phyloP scores from a whole-genome alignment of 2,888 invertebrate genomes.

The Agrypnus murinus region DNA sequence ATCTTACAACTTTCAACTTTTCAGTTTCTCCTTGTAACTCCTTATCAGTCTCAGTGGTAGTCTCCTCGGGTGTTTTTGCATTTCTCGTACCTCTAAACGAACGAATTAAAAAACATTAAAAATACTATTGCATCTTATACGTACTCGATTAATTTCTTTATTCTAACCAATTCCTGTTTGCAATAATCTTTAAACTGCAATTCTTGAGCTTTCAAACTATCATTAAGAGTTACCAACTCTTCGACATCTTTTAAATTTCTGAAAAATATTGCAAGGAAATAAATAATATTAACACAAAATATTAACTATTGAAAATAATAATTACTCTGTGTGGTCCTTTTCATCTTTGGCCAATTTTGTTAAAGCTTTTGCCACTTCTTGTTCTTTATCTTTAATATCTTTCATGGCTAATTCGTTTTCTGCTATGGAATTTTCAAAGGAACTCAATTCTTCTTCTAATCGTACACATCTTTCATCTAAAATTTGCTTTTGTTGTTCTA shows the following conservation, averaged over 20 bases:
- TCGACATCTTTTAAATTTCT: slow-evolving; percentile 73
- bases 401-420: slow-evolving; percentile 63
- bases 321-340: slow-evolving; percentile 73
- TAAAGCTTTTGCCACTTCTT: slow-evolving; percentile 69
- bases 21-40: slow-evolving; percentile 78
- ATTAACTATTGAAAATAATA: too few relatives aligned
- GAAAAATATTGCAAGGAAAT: slow-evolving; percentile 48
- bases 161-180: slow-evolving; percentile 76
- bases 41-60: slow-evolving; percentile 69
- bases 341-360: slow-evolving; percentile 71
- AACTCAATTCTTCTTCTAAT: slow-evolving; percentile 69
- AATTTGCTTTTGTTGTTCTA: slow-evolving; percentile 65
- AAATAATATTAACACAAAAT: too few relatives aligned
- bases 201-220: slow-evolving; percentile 83
- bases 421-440: slow-evolving; percentile 66
- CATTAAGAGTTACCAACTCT: slow-evolving; percentile 79
- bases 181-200: slow-evolving; percentile 84
- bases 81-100: slow-evolving; percentile 72
- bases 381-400: slow-evolving; percentile 64
- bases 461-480: slow-evolving; percentile 70
- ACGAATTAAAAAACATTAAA: too few relatives aligned
- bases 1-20: slow-evolving; percentile 76
- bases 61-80: slow-evolving; percentile 69
- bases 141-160: slow-evolving; percentile 72
- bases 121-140: too few relatives aligned